phyloP scores from a whole-genome alignment of 2,888 invertebrate genomes.

The Pyrgus malvae region DNA sequence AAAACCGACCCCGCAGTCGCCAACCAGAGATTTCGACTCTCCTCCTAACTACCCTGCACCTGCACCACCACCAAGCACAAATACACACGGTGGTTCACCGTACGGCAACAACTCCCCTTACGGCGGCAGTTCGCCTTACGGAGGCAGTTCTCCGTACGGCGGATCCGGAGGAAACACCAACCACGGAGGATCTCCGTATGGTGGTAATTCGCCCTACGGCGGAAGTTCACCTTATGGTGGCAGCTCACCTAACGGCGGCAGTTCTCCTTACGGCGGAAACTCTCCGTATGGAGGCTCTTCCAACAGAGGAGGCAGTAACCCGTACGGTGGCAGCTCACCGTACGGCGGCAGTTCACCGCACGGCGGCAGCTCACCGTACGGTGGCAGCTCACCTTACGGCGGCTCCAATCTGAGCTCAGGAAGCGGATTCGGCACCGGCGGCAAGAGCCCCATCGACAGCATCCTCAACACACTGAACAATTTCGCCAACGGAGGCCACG shows the following conservation, averaged over 20 bases:
- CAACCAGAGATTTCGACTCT: conserved; percentile 55
- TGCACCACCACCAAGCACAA: conserved; percentile 52
- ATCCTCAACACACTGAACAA: conserved; percentile 34
- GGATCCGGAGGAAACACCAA: conserved; percentile 30
- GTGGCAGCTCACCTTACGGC: conserved; percentile 39
- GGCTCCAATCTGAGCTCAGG: conserved; percentile 23
- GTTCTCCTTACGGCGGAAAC: conserved; percentile 44
- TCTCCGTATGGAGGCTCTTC: conserved; percentile 40
- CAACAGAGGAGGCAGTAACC: conserved; percentile 41
- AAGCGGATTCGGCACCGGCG: conserved; percentile 29
- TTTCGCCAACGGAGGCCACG: conserved; percentile 36
- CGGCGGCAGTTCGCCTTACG: conserved; percentile 39
- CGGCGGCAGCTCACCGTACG: conserved; percentile 43
- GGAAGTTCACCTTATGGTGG: conserved; percentile 42
- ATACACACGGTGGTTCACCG: conserved; percentile 40
- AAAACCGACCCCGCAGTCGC: conserved; percentile 54
- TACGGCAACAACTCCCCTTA: conserved; percentile 41
- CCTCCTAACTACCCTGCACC: conserved; percentile 72
- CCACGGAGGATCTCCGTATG: conserved; percentile 30
- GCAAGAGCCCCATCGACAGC: conserved; percentile 33
- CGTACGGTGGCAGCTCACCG: conserved; percentile 44
- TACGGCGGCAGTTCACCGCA: conserved; percentile 38
- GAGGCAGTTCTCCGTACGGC: conserved; percentile 39
- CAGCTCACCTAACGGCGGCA: conserved; percentile 41
- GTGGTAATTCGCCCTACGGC: conserved; percentile 43